phyloP scores from a whole-genome alignment of 2,888 invertebrate species.

The Sclerodermus sp. region DNA sequence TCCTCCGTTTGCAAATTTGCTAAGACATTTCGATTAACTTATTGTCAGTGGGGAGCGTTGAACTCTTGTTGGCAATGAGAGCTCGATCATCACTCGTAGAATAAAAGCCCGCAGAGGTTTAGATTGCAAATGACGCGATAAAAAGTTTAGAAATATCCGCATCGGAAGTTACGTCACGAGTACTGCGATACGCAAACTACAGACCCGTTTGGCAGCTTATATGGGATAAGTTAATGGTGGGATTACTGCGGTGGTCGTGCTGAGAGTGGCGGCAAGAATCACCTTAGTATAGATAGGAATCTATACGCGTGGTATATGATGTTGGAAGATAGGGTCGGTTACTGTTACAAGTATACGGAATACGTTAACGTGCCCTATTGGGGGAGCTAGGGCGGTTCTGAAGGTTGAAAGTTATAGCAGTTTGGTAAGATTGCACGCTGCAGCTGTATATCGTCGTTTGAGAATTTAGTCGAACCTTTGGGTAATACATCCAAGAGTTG shows the following conservation, averaged over 20 bases:
- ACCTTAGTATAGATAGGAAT: slow-evolving; percentile 26
- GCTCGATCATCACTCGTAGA: no score
- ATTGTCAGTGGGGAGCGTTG: no score
- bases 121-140: no score
- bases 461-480: slow-evolving; percentile 22
- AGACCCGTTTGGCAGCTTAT: slow-evolving; percentile 12
- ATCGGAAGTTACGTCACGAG: no score
- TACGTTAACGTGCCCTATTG: slow-evolving; percentile 18
- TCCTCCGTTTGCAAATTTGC: no score
- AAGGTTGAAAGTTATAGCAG: slow-evolving; percentile 23
- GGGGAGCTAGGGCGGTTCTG: not conserved
- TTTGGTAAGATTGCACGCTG: slow-evolving; percentile 13
- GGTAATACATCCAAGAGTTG: slow-evolving; percentile 15
- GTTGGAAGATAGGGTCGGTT: slow-evolving; percentile 15
- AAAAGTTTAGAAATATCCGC: no score
- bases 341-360: slow-evolving; percentile 20
- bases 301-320: slow-evolving; percentile 17
- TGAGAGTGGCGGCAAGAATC: slow-evolving; percentile 33
- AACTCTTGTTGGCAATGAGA: no score
- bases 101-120: no score
- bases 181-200: slow-evolving; percentile 1
- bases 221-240: slow-evolving; percentile 30
- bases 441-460: slow-evolving; percentile 18
- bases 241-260: slow-evolving; percentile 35
- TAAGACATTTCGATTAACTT: no score